These are phyloP conservation scores for Meloe dianella DNA, from an alignment of 2,888 invertebrate genomes.

Conservation along the genomic window DNA sequence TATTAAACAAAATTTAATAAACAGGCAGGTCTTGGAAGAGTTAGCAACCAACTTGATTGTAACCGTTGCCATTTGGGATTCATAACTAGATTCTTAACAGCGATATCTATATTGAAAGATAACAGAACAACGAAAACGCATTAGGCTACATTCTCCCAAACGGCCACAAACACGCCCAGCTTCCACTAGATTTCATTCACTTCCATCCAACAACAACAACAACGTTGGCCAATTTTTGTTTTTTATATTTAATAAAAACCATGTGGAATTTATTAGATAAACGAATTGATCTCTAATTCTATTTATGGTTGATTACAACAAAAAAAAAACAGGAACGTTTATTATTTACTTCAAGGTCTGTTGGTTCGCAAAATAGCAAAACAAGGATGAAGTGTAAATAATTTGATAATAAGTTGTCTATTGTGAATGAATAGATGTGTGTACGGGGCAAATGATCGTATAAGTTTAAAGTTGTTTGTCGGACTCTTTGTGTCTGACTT, in stretches of 20 bases:
- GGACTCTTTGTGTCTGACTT: conserved; percentile 3
- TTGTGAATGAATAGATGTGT: conserved; percentile 14
- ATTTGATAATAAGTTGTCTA: conserved; percentile 29
- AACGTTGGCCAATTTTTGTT: background rate
- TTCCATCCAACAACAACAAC: too few species aligned
- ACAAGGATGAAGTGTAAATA: conserved; percentile 21
- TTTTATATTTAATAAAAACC: too few species aligned
- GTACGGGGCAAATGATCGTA: conserved; percentile 19
- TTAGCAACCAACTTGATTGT: conserved; percentile 34
- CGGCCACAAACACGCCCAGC: conserved; percentile 27
- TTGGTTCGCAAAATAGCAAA: conserved; percentile 12
- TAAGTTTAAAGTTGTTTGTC: background rate
- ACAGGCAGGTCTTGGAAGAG: conserved; percentile 1
- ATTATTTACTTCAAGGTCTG: conserved; percentile 16
- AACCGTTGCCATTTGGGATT: conserved; percentile 49
- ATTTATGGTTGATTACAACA: background rate
- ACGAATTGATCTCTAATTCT: background rate
- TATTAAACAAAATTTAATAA: background rate
- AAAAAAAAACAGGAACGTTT: conserved; percentile 5
- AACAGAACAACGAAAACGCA: conserved; percentile 57
- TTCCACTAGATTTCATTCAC: background rate
- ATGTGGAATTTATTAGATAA: too few species aligned
- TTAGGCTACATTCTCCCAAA: conserved; percentile 53
- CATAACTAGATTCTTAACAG: conserved; percentile 52
- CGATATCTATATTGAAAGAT: conserved; percentile 58